These are phyloP conservation scores for Brenthis ino DNA, from an alignment of 2,888 invertebrate species.

Conservation along the genomic window DNA sequence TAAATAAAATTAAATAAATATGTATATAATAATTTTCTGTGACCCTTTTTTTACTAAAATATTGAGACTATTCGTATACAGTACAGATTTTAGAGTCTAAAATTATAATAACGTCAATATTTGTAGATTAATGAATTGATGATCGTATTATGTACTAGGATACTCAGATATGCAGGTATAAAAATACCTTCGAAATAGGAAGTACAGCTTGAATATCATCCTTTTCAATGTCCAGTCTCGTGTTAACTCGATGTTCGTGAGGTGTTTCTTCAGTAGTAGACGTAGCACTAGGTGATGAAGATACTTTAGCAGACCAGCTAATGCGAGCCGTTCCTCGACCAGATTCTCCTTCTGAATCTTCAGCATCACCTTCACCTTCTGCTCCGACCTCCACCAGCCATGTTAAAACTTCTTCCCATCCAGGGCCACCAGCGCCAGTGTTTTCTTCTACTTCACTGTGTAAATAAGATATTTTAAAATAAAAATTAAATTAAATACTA, in stretches of 20 bases:
- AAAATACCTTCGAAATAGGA: slow-evolving; percentile 93
- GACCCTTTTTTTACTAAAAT: no score
- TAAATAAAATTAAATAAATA: no score
- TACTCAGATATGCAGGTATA: not conserved
- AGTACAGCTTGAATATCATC: slow-evolving; percentile 96
- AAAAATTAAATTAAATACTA: not conserved
- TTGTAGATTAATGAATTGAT: not conserved
- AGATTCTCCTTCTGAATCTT: slow-evolving; percentile 77
- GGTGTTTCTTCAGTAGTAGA: slow-evolving; percentile 72
- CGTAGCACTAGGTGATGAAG: slow-evolving; percentile 55
- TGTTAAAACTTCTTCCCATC: slow-evolving; percentile 92
- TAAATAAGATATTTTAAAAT: not conserved
- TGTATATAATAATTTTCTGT: no score
- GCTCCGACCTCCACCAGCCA: slow-evolving; percentile 96
- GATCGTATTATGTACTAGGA: not conserved
- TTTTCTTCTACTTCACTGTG: slow-evolving; percentile 65
- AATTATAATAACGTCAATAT: no score
- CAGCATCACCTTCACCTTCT: slow-evolving; percentile 83
- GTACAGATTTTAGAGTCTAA: no score
- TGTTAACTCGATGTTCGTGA: slow-evolving; percentile 86
- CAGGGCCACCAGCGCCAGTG: slow-evolving; percentile 69
- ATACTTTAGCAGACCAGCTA: slow-evolving; percentile 89
- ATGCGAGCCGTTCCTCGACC: slow-evolving; percentile 92
- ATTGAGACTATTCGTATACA: no score
- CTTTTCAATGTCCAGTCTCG: slow-evolving; percentile 93